Conservation (phyloP, 92 coral and sea anemone species). For the Pocillopora meandrina region DNA sequence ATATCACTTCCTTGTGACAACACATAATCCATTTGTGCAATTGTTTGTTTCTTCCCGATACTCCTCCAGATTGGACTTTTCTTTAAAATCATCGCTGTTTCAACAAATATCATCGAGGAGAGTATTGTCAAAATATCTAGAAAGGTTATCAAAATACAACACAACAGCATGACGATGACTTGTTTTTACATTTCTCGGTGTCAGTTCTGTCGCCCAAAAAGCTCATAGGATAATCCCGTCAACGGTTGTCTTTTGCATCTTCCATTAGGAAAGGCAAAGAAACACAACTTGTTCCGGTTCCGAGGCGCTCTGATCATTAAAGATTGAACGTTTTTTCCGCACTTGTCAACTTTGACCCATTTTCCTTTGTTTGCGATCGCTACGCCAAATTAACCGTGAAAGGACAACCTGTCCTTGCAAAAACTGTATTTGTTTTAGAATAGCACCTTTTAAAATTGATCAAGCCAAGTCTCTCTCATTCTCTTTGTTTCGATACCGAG, state of each 20-base stretch:
- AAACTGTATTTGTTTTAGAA: not conserved
- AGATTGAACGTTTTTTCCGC: constrained; percentile 1
- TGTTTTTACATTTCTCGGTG: constrained; percentile 1
- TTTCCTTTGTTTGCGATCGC: not conserved
- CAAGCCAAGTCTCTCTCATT: too few species aligned
- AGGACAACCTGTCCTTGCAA: constrained; percentile 21
- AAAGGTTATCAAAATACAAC: not conserved
- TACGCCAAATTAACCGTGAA: constrained; percentile 29
- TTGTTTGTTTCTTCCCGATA: not conserved
- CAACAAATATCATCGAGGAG: constrained; percentile 18
- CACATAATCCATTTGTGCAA: not conserved
- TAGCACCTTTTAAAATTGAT: not conserved
- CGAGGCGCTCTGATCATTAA: constrained; percentile 16
- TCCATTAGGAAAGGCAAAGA: not conserved
- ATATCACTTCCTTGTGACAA: not conserved
- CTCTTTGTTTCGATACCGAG: too few species aligned
- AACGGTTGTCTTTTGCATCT: not conserved
- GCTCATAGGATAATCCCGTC: not conserved
- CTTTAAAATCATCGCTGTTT: not conserved
- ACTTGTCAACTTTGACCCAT: not conserved
- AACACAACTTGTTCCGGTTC: not conserved
- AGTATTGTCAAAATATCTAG: not conserved
- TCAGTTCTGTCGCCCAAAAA: not conserved
- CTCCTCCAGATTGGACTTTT: not conserved
- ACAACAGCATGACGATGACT: not conserved